Base-by-base conservation (phyloP, 2,888 invertebrate species). In the Acanthococcus lagerstroemiae region DNA sequence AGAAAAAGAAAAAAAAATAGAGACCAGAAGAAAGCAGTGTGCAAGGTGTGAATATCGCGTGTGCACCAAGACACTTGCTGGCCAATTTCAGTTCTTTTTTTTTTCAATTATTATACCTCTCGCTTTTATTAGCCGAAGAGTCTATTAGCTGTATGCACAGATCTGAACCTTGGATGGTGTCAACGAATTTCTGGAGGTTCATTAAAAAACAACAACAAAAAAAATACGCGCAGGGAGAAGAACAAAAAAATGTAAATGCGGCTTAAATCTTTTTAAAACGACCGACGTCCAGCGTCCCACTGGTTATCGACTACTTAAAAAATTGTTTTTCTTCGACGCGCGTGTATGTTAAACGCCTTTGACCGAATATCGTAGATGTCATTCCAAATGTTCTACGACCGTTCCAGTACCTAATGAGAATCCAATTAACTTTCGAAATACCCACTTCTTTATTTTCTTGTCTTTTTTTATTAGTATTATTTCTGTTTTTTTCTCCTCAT, bases 401-500 rank as follows among this genome's bases (percentile, higher is more conserved):
- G n/a, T 55, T 55, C 30, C 27, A 21, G 21, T n/a, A 19, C 27
- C 55, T 55, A 55, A 55, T 55, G 55, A 30, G 57, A 57, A 57
- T 57, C 44, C 57, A 57, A 57, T 57, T 44, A 57, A 57, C 57
- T 57, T 57, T 30, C 27, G 3, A 37, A 57, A 44, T 37, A 37
- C 57, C 22, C 37, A 17, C 22, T 22, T 57, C 15, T 46, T 12
- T 44, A n/a, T 46, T 46, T 9, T 25, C 46, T 46, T 22, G 26
- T 45, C 45, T 21, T 37, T 48, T 52, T 30, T 61, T 19, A 21
- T 24, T 37, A 12, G 7, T 21, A 21, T 52, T 52, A 52, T 17
- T 48, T 48, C 48, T 15, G 12, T 48, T 15, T 9, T 19, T 48
- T 21, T 3, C 24, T 22, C 22, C 5, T 22, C 19, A 4, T 52